These are phyloP conservation scores for Alca torda DNA, from an alignment of 2,797 vertebrate species.

Conservation along the genomic window DNA sequence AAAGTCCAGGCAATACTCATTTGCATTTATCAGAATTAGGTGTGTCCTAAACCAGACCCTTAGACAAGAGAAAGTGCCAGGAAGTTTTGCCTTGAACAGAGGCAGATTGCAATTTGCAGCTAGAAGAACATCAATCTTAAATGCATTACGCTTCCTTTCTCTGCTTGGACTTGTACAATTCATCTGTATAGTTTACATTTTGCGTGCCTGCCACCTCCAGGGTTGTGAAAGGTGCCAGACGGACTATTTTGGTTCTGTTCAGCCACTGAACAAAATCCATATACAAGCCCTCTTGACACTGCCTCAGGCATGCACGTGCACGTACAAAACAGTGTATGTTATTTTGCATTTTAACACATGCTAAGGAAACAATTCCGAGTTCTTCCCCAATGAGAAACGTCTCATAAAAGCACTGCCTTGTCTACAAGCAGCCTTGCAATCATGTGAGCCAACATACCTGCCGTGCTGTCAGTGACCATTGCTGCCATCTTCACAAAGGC, in stretches of 20 bases:
- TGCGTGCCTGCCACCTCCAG: background rate
- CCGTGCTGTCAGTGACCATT: accelerated
- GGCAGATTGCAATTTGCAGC: background rate
- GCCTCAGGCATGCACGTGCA: accelerated
- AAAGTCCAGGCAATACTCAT: background rate
- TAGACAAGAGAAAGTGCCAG: background rate
- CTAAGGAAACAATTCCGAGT: background rate
- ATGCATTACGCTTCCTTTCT: background rate
- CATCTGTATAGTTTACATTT: background rate
- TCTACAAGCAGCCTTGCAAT: background rate
- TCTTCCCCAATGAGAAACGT: accelerated
- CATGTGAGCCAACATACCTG: accelerated
- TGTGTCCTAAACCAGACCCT: background rate
- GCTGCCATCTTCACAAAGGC: background rate
- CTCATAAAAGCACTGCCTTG: background rate
- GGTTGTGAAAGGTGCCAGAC: background rate
- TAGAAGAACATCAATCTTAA: background rate
- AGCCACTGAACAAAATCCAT: background rate
- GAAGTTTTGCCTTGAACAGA: background rate
- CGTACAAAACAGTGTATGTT: accelerated
- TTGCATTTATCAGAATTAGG: background rate
- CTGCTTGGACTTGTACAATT: background rate
- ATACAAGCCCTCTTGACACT: accelerated
- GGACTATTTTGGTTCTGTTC: background rate
- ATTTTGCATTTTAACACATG: background rate